phyloP scores from a whole-genome alignment of 2,113 vertebrate genomes.

The Callionymus lyra region DNA sequence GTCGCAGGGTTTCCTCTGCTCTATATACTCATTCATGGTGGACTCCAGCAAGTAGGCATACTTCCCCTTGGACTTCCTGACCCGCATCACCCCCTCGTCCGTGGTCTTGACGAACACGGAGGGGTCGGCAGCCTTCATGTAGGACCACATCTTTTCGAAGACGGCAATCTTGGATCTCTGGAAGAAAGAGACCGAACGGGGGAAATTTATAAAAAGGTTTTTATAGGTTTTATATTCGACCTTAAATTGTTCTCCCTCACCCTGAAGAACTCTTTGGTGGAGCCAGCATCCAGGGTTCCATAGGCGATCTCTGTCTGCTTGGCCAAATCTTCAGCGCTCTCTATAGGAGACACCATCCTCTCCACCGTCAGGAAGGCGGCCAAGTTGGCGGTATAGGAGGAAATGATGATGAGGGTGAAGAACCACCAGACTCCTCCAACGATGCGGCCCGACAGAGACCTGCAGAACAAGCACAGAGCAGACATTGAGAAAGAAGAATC shows the following conservation, averaged over 20 bases:
- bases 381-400: constrained; percentile 96
- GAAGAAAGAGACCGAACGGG: constrained; percentile 1
- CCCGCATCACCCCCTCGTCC: constrained; percentile 90
- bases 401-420: constrained; percentile 99
- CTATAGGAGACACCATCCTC: constrained; percentile 98
- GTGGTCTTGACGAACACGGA: constrained; percentile 97
- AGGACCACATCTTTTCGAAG: constrained; percentile 99
- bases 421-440: constrained; percentile 99
- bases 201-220: neutral
- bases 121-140: constrained; percentile 97
- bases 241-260: constrained; percentile 63
- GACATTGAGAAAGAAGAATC: too few relatives aligned
- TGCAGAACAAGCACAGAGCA: constrained; percentile 30
- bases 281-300: constrained; percentile 91
- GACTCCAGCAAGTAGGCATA: constrained; percentile 97
- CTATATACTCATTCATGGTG: constrained; percentile 99
- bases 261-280: constrained; percentile 98
- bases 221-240: neutral
- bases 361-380: constrained; percentile 97
- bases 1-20: constrained; percentile 94
- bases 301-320: constrained; percentile 98
- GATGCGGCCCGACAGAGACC: constrained; percentile 93
- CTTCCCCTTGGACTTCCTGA: constrained; percentile 97
- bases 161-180: constrained; percentile 95
- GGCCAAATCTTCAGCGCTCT: constrained; percentile 95